A percentile compares a stretch with the other conserved stretches of the same genome.
phyloP scores from a whole-genome alignment of 1,140 invertebrate genomes.

The Colletes gigas region DNA sequence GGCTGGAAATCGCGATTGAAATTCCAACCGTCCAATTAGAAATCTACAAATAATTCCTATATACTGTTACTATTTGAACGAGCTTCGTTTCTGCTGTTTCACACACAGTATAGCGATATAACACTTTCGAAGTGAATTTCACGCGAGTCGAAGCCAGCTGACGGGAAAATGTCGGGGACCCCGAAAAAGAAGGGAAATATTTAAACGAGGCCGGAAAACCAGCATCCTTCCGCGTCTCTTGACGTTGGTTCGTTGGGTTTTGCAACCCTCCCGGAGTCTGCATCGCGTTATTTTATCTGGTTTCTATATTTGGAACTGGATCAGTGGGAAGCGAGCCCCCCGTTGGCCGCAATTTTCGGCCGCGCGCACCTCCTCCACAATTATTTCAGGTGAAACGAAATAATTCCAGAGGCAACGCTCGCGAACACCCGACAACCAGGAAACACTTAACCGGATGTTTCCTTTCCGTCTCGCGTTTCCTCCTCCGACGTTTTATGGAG shows the following conservation, averaged over 20 bases:
- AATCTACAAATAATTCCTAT: no score
- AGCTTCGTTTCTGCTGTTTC: neutral
- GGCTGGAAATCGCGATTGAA: no score
- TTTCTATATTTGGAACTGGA: neutral
- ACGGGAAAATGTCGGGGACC: conserved; percentile 17
- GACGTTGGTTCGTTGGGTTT: neutral
- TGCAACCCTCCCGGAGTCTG: no score
- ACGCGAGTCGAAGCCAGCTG: neutral
- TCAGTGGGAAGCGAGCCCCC: neutral
- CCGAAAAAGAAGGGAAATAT: conserved; percentile 1
- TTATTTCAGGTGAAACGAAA: neutral
- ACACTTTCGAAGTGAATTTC: conserved; percentile 21
- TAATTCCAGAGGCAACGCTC: conserved; percentile 3
- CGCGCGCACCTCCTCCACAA: no score
- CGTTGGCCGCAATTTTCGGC: neutral
- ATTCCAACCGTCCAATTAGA: no score
- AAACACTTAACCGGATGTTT: no score
- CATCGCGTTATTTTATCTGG: conserved; percentile 19
- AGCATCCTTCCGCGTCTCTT: neutral
- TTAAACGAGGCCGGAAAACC: conserved; percentile 26
- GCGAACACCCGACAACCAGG: neutral
- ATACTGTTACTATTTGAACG: no score
- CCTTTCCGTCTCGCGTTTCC: no score
- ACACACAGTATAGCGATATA: neutral
- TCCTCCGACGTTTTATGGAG: no score